These are phyloP conservation scores for Nothoprocta perdicaria DNA, from an alignment of 2,113 vertebrate genomes.

Conservation along the genomic window DNA sequence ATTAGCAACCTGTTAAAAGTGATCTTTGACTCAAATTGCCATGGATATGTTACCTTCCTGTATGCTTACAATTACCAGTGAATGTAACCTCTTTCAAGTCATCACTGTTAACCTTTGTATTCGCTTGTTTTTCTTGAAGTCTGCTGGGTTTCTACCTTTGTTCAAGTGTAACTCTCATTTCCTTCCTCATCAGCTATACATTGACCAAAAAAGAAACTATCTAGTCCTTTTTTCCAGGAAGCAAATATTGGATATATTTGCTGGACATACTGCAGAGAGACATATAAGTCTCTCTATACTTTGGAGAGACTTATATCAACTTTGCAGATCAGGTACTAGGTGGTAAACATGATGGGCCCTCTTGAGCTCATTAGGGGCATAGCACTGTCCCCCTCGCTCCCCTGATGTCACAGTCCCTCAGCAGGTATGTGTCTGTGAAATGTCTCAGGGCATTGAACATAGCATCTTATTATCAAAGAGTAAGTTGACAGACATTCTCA, in stretches of 20 bases:
- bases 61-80: not conserved
- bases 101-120: not conserved
- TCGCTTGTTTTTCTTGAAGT: not conserved
- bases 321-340: not conserved
- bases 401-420: not conserved
- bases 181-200: not conserved
- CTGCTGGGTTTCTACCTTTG: not conserved
- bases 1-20: not conserved
- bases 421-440: not conserved
- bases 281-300: no score
- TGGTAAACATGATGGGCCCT: not conserved
- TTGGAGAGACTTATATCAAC: not conserved
- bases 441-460: not conserved
- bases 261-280: no score
- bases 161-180: not conserved
- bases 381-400: not conserved
- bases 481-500: not conserved
- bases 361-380: not conserved
- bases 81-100: not conserved
- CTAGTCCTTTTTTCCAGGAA: not conserved
- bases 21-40: not conserved
- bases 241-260: fast-evolving
- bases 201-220: not conserved
- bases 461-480: not conserved
- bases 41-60: not conserved